Percentiles rank a stretch among this genome's conserved stretches.
phyloP scores from a whole-genome alignment of 2,113 vertebrate genomes.

The Semnornis frantzii region DNA sequence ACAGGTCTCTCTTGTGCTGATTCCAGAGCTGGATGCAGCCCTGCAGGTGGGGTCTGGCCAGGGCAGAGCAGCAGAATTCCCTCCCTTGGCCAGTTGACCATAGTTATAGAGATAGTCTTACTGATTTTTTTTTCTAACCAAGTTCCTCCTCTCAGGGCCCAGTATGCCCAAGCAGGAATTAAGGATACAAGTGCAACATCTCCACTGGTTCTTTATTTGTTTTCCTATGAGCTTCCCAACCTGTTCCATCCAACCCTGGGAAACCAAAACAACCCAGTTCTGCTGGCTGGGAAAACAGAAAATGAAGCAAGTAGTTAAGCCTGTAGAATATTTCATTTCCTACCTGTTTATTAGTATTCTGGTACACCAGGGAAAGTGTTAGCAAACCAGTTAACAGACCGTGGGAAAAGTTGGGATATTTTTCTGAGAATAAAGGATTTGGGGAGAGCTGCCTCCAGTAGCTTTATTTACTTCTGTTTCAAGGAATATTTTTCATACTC shows the following conservation, averaged over 20 bases:
- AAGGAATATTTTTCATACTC: background rate
- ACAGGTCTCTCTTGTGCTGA: too few species aligned
- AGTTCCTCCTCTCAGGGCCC: background rate
- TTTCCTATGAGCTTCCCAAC: background rate
- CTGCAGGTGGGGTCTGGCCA: too few species aligned
- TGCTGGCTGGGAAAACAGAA: background rate
- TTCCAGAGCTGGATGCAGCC: too few species aligned
- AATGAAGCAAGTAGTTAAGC: background rate
- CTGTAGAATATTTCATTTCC: background rate
- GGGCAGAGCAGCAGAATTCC: too few species aligned
- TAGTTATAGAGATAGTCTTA: background rate
- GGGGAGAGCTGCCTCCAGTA: rapidly evolving
- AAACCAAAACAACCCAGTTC: background rate
- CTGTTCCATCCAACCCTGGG: background rate
- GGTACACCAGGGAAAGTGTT: background rate
- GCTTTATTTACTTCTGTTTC: background rate
- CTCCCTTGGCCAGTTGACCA: too few species aligned
- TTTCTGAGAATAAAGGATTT: background rate
- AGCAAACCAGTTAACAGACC: background rate
- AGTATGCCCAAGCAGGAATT: background rate
- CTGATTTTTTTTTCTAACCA: background rate
- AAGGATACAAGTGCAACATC: background rate
- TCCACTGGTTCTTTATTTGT: background rate
- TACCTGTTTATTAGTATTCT: background rate
- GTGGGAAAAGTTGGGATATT: background rate